Conservation (phyloP, 2,888 invertebrate genomes). For the Marronus borbonicus region DNA sequence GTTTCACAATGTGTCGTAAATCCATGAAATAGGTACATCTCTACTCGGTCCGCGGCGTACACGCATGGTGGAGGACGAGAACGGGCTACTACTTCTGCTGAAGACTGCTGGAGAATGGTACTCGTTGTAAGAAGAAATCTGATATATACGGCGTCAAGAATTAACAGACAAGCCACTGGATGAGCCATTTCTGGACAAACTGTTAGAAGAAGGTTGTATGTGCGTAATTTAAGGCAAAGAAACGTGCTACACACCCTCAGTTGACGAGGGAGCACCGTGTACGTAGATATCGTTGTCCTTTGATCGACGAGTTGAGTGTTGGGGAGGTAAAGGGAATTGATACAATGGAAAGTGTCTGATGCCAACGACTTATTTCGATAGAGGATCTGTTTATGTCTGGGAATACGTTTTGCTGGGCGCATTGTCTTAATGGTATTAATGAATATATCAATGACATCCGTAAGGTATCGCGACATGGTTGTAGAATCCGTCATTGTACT, state of each 20-base stretch:
- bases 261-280: not conserved
- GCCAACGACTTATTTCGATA: not conserved
- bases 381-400: constrained; percentile 11
- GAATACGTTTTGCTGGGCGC: not conserved
- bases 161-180: not conserved
- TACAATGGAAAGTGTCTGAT: not conserved
- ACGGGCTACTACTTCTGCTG: not conserved
- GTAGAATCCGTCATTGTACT: not conserved
- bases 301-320: not conserved
- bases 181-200: not conserved
- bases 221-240: not conserved
- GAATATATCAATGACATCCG: not conserved
- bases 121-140: not conserved
- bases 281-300: not conserved
- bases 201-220: not conserved
- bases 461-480: not conserved
- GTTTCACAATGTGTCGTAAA: not conserved
- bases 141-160: not conserved
- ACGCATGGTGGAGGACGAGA: not conserved
- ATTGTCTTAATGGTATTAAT: not conserved
- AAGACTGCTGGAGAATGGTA: not conserved
- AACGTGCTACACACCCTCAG: not conserved
- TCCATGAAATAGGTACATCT: too few species aligned
- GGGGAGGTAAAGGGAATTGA: not conserved
- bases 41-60: too few species aligned